These are phyloP conservation scores for Sorex fumeus DNA, from an alignment of 2,113 vertebrate genomes.

Conservation along the genomic window DNA sequence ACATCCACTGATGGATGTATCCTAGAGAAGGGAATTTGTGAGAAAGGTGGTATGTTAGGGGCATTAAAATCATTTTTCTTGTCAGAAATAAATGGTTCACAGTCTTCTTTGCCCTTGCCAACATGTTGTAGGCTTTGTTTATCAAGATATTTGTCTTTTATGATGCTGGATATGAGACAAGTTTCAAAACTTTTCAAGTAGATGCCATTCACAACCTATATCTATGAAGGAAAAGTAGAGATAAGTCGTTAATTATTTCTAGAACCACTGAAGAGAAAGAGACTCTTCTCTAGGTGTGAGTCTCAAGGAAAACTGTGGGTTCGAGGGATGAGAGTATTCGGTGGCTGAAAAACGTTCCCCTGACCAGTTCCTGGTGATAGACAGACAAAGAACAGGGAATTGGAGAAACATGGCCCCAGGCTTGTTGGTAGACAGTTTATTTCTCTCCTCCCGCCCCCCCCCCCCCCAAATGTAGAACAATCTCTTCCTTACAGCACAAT, in stretches of 20 bases:
- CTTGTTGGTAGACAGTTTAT: too few species aligned
- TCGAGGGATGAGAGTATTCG: too few species aligned
- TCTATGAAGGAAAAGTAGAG: neutral
- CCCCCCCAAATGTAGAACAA: too few species aligned
- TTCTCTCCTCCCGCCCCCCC: too few species aligned
- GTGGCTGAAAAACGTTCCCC: too few species aligned
- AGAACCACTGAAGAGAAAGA: neutral
- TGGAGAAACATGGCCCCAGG: too few species aligned
- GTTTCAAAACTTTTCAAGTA: neutral
- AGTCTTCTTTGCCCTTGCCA: conserved; percentile 58
- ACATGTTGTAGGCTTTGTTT: conserved; percentile 8
- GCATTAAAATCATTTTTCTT: conserved; percentile 73
- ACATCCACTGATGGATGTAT: conserved; percentile 46
- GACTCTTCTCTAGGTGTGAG: neutral
- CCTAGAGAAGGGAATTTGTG: conserved; percentile 45
- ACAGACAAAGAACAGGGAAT: too few species aligned
- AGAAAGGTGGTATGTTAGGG: neutral
- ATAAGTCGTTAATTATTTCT: conserved; percentile 9
- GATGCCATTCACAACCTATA: neutral
- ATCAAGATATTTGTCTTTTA: conserved; percentile 23
- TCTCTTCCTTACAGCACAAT: too few species aligned
- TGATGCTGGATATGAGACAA: neutral
- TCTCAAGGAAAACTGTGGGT: too few species aligned
- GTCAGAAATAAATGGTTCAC: conserved; percentile 48
- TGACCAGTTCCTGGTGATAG: too few species aligned